Percentiles rank a stretch among this genome's conserved stretches.
phyloP scores from a whole-genome alignment of 2,888 invertebrate genomes.

The Sminthurides aquaticus region DNA sequence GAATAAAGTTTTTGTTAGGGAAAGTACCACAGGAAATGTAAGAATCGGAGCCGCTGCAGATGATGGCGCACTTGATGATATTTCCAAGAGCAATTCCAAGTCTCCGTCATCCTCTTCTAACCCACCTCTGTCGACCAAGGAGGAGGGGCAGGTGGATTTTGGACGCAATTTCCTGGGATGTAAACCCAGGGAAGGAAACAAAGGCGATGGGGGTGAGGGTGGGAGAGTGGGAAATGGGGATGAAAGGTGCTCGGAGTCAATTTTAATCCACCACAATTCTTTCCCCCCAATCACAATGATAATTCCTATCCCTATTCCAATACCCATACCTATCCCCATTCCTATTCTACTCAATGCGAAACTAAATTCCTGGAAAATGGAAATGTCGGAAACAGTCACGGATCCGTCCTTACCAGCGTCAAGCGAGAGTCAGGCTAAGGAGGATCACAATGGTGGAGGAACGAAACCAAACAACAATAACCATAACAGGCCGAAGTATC shows the following conservation, averaged over 20 bases:
- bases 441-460: neutral
- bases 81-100: too few species aligned
- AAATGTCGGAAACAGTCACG: neutral
- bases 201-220: too few species aligned
- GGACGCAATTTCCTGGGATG: too few species aligned
- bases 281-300: conserved; percentile 21
- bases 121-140: too few species aligned
- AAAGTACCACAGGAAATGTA: neutral
- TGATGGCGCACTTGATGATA: too few species aligned
- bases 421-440: neutral
- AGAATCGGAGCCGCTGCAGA: neutral
- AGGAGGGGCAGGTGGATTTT: too few species aligned
- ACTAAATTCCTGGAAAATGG: conserved; percentile 15
- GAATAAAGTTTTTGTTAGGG: neutral
- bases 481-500: too few species aligned
- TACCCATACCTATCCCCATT: conserved; percentile 29
- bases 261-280: neutral
- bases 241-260: neutral
- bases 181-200: too few species aligned
- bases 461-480: conserved; percentile 9
- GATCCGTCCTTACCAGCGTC: neutral
- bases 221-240: neutral
- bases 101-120: too few species aligned
- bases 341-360: conserved; percentile 15
- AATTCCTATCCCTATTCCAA: conserved; percentile 27